Conservation (phyloP, 2,888 invertebrate species). For the Drosophila seclusa region DNA sequence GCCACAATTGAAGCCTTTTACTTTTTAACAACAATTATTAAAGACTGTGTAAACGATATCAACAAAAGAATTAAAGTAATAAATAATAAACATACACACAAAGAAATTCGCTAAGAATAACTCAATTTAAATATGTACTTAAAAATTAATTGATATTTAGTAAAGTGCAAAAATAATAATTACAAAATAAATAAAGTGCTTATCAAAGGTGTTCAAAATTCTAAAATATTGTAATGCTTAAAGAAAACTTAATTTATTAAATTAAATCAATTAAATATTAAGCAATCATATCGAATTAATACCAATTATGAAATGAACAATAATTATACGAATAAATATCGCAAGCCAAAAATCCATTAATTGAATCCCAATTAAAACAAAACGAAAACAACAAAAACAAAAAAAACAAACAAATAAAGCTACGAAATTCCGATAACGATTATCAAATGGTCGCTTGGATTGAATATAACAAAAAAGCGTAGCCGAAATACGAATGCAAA, state of each 20-base stretch:
- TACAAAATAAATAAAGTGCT: constrained; percentile 59
- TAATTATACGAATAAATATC: constrained; percentile 18
- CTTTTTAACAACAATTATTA: constrained; percentile 50
- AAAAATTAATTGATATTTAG: constrained; percentile 16
- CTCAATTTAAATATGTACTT: constrained; percentile 38
- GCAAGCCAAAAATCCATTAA: constrained; percentile 1
- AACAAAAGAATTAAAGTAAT: constrained; percentile 25
- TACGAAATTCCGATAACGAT: constrained; percentile 41
- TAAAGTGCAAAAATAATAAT: constrained; percentile 34
- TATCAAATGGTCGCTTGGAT: constrained; percentile 82
- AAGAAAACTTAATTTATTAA: constrained; percentile 35
- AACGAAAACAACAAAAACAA: background rate
- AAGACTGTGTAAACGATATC: constrained; percentile 70
- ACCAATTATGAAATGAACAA: constrained; percentile 35
- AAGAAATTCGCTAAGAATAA: constrained; percentile 35
- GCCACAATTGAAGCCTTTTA: constrained; percentile 61
- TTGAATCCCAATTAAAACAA: constrained; percentile 20
- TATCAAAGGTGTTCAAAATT: constrained; percentile 72
- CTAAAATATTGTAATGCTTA: constrained; percentile 44
- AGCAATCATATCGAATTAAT: constrained; percentile 36
- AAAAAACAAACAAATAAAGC: constrained; percentile 6
- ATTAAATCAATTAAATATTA: constrained; percentile 17
- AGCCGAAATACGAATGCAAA: constrained; percentile 85
- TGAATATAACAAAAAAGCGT: constrained; percentile 80
- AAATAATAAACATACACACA: constrained; percentile 14